Conservation (phyloP, 1,140 invertebrate genomes). For the Polypedilum vanderplanki region DNA sequence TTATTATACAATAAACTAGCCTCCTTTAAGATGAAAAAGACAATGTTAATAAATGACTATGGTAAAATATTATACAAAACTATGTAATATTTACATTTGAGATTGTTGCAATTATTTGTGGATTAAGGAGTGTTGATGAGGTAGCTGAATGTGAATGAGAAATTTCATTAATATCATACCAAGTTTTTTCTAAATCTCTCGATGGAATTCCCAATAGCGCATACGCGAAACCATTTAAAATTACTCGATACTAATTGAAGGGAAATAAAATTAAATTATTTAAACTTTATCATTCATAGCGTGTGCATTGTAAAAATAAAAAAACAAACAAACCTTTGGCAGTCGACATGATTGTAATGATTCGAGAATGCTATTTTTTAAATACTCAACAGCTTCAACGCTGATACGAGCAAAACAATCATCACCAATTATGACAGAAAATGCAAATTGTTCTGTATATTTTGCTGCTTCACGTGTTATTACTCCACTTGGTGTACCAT, state of each 20-base stretch:
- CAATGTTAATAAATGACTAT: neutral
- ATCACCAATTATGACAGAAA: constrained; percentile 83
- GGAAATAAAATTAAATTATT: constrained; percentile 28
- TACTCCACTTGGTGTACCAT: constrained; percentile 73
- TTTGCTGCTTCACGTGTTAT: constrained; percentile 63
- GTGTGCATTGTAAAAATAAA: constrained; percentile 10
- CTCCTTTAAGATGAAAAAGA: constrained; percentile 45
- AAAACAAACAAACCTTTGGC: constrained; percentile 56
- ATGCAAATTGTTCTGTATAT: constrained; percentile 69
- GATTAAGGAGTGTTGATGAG: constrained; percentile 34
- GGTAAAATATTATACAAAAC: neutral
- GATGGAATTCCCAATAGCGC: constrained; percentile 65
- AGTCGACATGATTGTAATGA: constrained; percentile 66
- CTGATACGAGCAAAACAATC: constrained; percentile 81
- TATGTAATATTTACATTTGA: constrained; percentile 41
- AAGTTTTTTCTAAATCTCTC: constrained; percentile 61
- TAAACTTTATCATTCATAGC: neutral
- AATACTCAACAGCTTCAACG: constrained; percentile 71
- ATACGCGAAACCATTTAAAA: constrained; percentile 69
- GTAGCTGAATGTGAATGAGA: neutral
- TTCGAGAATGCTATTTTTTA: constrained; percentile 68
- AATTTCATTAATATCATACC: constrained; percentile 53
- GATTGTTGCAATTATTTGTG: constrained; percentile 39
- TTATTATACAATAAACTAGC: constrained; percentile 54
- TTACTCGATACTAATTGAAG: constrained; percentile 61